Base-by-base conservation (phyloP, 2,888 invertebrate species). In the Teleiodes luculella region DNA sequence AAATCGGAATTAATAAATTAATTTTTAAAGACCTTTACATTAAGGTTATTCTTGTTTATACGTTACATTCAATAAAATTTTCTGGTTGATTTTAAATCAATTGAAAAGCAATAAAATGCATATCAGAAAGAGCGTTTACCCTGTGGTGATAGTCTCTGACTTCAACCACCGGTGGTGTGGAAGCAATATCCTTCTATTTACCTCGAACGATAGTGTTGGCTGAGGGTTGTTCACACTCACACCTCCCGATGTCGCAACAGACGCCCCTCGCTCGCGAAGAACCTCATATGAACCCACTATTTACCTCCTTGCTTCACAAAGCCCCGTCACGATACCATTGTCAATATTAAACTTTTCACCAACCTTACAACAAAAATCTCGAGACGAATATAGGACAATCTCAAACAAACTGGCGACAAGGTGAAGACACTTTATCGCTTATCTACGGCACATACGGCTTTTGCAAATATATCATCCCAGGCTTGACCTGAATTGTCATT, bases 211-310 rank as follows among this genome's bases (percentile, higher is more conserved):
- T 70, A 66, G 57, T 74, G 70, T 76, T 74, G 76, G 62, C 63
- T 45, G 57, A 51, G 67, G 64, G 64, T 64, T 70, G 70, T 68
- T 74, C 68, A 69, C 67, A 69, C 65, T 74, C 68, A 69, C 67
- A 69, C 65, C 57, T 53, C 56, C 53, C 56, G 46, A 57, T 55
- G 54, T 55, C 61, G 57, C 57, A 55, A 43, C 46, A 36, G 30
- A 33, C 50, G 46, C 33, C 50, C 14, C 33, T 37, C 36, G 53
- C 46, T 47, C 28, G 39, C 36, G 35, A 30, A 36, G 43, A 46
- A 20, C 37, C 46, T 51, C 45, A 55, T 57, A 52, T 53, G 57
- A 18, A 43, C 47, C 51, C 46, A 51, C 50, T 50, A 48, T 54
- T 59, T 60, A 36, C 57, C 51, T 30, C 14, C 33, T 16, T 51